Evolutionary conservation across 2,797 vertebrate species (phyloP), one percentile per base, ranked within the genome.

Genomic region (Coreius guichenoti): DNA sequence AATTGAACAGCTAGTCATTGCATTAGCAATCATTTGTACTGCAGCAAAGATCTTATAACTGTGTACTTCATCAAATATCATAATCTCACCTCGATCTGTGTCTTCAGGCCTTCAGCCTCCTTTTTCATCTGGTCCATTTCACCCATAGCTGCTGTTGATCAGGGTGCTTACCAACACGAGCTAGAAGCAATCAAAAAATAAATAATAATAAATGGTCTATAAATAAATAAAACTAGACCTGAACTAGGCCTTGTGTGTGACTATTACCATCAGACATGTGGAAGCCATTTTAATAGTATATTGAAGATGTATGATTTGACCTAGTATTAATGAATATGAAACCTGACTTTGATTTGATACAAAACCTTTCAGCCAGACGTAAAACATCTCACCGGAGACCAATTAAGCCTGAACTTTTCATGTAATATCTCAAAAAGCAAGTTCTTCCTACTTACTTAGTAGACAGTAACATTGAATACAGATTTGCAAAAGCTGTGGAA

Each of bases 61-160:
- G 8, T 51, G 45, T 31, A 21, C 45, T 31, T 74, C 26, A 31
- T 29, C 70, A 17, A 51, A 17, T 51, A 51, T 43, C 9, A 13
- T 45, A 54, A 1, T 78, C 93, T 96, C 95, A 99, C 98, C 94
- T 97, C 96, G 82, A 99, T 99, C 93, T 99, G 95, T 89, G 96
- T 95, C 92, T 98, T 98, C 92, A 99, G 95, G 90, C 95, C 92
- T 83, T 99, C 97, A 13, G 96, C 96, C 90, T 99, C 98, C 93
- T 99, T 97, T 92, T 97, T 97, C 94, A 99, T 94, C 70, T 95
- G 93, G 19, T 98, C 98, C 88, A 99, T 96, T 92, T 99, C 98
- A 92, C 97, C 95, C 95, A 96, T 96, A 91, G 90, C 79, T 81
- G 92, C 89, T 73, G 87, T 88, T 87, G 74, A 49, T 69, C 3